These are phyloP conservation scores for Furnarius figulus DNA, from an alignment of 2,113 vertebrate genomes.

Conservation along the genomic window DNA sequence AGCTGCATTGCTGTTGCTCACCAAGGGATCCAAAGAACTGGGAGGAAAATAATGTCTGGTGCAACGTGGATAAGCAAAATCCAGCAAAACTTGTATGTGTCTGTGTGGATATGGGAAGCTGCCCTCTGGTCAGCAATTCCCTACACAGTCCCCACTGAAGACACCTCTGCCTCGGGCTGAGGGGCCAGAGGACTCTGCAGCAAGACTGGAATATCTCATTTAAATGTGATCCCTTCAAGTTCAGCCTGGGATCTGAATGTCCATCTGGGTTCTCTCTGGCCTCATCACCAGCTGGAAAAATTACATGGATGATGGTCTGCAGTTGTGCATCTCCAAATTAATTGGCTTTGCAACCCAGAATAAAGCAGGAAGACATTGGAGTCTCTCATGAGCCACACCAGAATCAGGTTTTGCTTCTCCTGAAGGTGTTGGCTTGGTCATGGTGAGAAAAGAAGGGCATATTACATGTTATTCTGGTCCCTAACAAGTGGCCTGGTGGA, in stretches of 20 bases:
- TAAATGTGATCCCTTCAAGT: neutral
- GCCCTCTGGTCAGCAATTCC: neutral
- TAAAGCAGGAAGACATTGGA: fast-evolving
- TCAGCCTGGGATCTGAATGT: neutral
- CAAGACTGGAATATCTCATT: too few species aligned
- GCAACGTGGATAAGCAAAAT: neutral
- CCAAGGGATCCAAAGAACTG: neutral
- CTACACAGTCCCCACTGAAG: neutral
- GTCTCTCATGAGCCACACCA: neutral
- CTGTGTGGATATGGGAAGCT: neutral
- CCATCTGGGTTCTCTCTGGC: neutral
- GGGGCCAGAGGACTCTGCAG: neutral
- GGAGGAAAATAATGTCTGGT: fast-evolving
- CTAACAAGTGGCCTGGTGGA: neutral
- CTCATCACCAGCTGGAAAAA: neutral
- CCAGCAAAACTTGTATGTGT: neutral
- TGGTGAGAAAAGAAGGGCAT: neutral
- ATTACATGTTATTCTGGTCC: neutral
- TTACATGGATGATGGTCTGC: neutral
- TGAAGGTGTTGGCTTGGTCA: neutral
- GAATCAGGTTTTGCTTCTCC: neutral
- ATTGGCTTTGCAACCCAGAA: neutral
- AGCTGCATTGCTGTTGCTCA: neutral
- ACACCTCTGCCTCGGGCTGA: neutral
- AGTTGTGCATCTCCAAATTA: neutral